Base-by-base conservation (phyloP, 2,888 invertebrate species). In the Amblyteles armatorius region DNA sequence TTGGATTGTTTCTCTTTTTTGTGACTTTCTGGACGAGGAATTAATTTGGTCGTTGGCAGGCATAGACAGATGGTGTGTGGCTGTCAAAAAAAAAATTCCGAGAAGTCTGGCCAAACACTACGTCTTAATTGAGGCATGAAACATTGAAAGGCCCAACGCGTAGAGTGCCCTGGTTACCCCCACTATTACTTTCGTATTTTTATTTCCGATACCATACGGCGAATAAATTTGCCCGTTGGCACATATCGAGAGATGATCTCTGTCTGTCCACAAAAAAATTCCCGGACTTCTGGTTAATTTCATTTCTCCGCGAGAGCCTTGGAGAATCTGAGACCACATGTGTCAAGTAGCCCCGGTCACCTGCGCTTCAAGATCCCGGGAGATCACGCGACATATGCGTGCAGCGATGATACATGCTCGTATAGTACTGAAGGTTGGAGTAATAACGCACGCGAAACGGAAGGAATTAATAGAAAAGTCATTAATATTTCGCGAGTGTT, bases 381-480 rank as follows among this genome's bases (percentile, higher is more conserved):
- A 29, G 29, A 63, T 44, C 74, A 50, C 50, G 50, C 48, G 63
- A 74, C 63, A 48, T 76, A 52, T 77, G 77, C 77, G 77, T 67
- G 77, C 55, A 16, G 5, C 52, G 5, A 67, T 67, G 67, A 36
- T 22, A 16, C 36, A 67, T 22, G 40, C 40, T 67, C 40, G 40
- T 40, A 36, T 19, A 19, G 40, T 11, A 67, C n/a, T 16, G 67
- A 40, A 40, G 19, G 40, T 40, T 36, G 67, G 40, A 6, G 65
- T 60, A 72, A 72, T 77, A 52, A 48, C 77, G 74, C 65, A 65
- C 26, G 77, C 74, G 84, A 81, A 90, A 88, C 89, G 88, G 88
- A 90, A 89, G 90, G 89, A 91, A 92, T 92, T 91, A 91, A 91
- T 91, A 91, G 91, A 90, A 91, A 91, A 90, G 85, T 81, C 88